Conservation (phyloP, 2,888 invertebrate genomes). For the Ophion ventricosus region DNA sequence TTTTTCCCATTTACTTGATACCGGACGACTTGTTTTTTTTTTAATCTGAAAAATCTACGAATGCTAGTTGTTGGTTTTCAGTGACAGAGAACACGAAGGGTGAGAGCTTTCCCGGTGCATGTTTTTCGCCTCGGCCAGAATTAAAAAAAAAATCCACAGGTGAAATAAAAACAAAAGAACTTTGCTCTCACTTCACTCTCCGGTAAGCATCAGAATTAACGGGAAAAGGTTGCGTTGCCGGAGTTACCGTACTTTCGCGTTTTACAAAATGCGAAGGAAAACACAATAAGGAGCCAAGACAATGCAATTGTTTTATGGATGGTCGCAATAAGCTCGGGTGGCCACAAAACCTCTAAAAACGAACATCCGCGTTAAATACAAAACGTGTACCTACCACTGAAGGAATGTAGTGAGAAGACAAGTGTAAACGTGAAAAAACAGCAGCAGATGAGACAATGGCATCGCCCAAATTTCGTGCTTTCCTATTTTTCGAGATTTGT, state of each 20-base stretch:
- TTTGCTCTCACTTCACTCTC: conserved; percentile 14
- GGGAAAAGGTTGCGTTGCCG: not conserved
- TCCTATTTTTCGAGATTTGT: conserved; percentile 16
- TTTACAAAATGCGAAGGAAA: conserved; percentile 20
- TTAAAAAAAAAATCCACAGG: conserved; percentile 26
- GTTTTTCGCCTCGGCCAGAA: conserved; percentile 1
- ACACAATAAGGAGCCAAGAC: conserved; percentile 1
- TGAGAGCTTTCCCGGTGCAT: conserved; percentile 9
- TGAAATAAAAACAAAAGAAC: conserved; percentile 34
- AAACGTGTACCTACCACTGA: not conserved
- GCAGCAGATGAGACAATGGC: not conserved
- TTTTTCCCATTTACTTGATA: conserved; percentile 34
- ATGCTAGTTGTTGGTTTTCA: not conserved
- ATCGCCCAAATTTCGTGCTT: conserved; percentile 16
- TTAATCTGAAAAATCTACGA: conserved; percentile 11
- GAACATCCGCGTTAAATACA: conserved; percentile 13
- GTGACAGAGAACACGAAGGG: not conserved
- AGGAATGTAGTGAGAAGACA: not conserved
- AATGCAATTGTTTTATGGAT: conserved; percentile 29
- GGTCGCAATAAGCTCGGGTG: conserved; percentile 32
- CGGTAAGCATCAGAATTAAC: conserved; percentile 27
- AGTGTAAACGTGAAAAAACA: conserved; percentile 3
- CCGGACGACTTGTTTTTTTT: conserved; percentile 12
- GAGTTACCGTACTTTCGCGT: conserved; percentile 29
- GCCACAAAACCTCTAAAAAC: not conserved